Conservation (phyloP, 2,888 invertebrate species). For the Caenorhabditis virilis region DNA sequence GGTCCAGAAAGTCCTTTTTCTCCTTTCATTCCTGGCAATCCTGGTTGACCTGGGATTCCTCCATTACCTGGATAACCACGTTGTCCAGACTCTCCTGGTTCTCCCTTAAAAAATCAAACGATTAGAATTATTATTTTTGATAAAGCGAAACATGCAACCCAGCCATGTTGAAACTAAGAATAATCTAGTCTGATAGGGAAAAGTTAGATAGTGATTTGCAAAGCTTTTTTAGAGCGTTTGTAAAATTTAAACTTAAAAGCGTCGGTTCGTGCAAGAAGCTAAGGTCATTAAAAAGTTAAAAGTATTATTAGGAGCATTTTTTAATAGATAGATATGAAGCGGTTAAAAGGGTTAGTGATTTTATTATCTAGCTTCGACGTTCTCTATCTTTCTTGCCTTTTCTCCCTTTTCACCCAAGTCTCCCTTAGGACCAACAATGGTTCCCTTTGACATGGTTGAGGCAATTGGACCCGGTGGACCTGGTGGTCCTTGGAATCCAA, state of each 20-base stretch:
- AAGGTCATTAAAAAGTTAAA: neutral
- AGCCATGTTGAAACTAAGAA: too few relatives aligned
- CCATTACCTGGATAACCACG: conserved; percentile 67
- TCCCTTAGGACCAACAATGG: conserved; percentile 66
- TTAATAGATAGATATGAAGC: conserved; percentile 5
- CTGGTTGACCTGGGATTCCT: conserved; percentile 72
- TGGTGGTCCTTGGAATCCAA: conserved; percentile 59
- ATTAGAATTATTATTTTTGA: conserved; percentile 9
- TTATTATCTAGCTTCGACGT: conserved; percentile 10
- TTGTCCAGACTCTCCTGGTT: conserved; percentile 65
- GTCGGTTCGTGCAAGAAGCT: too few relatives aligned
- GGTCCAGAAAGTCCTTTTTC: conserved; percentile 73
- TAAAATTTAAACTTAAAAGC: too few relatives aligned
- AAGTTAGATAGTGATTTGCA: neutral
- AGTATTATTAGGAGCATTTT: conserved; percentile 1
- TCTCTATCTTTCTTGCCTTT: conserved; percentile 56
- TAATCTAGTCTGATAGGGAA: neutral
- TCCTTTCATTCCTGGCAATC: conserved; percentile 70
- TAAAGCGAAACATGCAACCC: neutral
- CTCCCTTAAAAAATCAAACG: conserved; percentile 56
- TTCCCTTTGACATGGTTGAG: conserved; percentile 61
- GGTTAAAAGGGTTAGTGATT: conserved; percentile 16
- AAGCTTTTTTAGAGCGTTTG: too few relatives aligned
- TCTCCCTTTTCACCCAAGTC: conserved; percentile 78
- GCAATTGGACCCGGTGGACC: conserved; percentile 65